A percentile compares a stretch with the other conserved stretches of the same genome.
Conservation (phyloP, 2,113 vertebrate species). For the Channa maculata region DNA sequence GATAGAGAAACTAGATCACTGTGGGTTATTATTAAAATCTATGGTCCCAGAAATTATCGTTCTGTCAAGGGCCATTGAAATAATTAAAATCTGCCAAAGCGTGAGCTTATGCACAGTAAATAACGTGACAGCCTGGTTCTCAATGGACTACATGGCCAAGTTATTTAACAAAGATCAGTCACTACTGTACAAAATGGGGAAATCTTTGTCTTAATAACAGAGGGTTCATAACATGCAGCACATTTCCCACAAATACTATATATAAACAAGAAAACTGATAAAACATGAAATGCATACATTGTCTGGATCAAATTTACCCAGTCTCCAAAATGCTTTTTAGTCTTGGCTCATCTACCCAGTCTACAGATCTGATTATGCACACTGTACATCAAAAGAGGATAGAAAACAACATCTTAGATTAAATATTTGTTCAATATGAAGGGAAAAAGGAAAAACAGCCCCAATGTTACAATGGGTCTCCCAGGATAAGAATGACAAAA, state of each 20-base stretch:
- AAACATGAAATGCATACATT: background rate
- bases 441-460: background rate
- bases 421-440: background rate
- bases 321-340: constrained; percentile 1
- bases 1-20: constrained; percentile 21
- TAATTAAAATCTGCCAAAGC: constrained; percentile 27
- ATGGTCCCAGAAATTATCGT: constrained; percentile 20
- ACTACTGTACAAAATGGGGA: background rate
- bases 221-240: background rate
- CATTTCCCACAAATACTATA: background rate
- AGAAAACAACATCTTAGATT: constrained; percentile 16
- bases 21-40: constrained; percentile 28
- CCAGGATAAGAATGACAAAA: constrained; percentile 16
- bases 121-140: constrained; percentile 13
- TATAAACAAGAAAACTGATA: constrained; percentile 18
- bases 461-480: constrained; percentile 1
- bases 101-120: constrained; percentile 47
- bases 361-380: constrained; percentile 7
- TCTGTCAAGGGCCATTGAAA: constrained; percentile 28
- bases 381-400: background rate
- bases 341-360: constrained; percentile 16
- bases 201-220: background rate
- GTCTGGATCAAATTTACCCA: constrained; percentile 17
- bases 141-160: constrained; percentile 16
- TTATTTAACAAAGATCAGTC: constrained; percentile 13